phyloP scores from a whole-genome alignment of 2,888 invertebrate genomes.

The Oxycera nigricornis region DNA sequence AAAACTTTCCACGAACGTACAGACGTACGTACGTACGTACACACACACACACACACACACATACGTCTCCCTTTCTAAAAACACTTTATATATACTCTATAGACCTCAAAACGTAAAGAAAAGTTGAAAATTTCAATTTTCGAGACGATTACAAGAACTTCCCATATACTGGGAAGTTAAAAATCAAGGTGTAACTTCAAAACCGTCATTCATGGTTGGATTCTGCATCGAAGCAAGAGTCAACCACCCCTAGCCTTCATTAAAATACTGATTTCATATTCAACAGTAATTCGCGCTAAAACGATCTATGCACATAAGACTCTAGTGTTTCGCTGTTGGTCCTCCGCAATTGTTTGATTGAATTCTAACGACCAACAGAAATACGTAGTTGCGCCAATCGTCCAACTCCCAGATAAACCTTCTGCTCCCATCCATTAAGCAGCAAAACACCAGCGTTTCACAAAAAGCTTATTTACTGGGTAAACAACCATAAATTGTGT shows the following conservation, averaged over 20 bases:
- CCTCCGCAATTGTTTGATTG: neutral
- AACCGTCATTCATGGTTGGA: no score
- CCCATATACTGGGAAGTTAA: no score
- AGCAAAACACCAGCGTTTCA: neutral
- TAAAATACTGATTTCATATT: neutral
- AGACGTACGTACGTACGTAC: no score
- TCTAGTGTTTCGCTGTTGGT: neutral
- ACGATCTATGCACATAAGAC: neutral
- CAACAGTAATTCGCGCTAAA: neutral
- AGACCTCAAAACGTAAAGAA: no score
- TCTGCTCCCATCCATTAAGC: neutral
- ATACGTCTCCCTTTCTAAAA: no score
- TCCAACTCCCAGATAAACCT: neutral
- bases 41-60: no score
- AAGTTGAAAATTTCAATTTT: no score
- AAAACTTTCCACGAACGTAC: no score
- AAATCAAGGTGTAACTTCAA: no score
- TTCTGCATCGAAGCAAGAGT: no score
- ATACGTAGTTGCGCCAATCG: neutral
- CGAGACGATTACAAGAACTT: no score
- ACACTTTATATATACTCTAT: no score
- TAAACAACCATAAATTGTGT: constrained; percentile 22
- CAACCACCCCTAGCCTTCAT: neutral
- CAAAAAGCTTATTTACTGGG: constrained; percentile 13
- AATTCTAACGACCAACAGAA: neutral